These are phyloP conservation scores for Oxygymnocypris stewartii DNA, from an alignment of 2,113 vertebrate genomes.

Conservation along the genomic window DNA sequence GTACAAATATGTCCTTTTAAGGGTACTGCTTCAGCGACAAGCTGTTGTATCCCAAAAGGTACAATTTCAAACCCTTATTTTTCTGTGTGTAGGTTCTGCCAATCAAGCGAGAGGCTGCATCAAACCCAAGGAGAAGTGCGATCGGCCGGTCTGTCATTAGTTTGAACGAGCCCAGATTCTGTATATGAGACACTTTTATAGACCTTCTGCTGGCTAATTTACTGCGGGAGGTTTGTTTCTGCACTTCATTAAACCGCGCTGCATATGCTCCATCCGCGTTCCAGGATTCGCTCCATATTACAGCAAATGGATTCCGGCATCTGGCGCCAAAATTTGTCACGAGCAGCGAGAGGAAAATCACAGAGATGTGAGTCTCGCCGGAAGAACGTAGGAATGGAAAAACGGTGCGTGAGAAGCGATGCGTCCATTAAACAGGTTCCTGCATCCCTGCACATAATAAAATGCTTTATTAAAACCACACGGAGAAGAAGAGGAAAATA, in stretches of 20 bases:
- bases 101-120: background rate
- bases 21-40: too few species aligned
- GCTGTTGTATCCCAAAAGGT: too few species aligned
- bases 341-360: background rate
- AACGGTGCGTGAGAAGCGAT: background rate
- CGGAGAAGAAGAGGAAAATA: background rate
- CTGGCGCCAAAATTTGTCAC: conserved; percentile 23
- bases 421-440: conserved; percentile 6
- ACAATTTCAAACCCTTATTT: too few species aligned
- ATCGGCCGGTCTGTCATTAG: background rate
- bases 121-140: background rate
- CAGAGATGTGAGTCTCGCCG: background rate
- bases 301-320: conserved; percentile 25
- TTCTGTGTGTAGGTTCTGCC: background rate
- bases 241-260: conserved; percentile 23
- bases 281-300: conserved; percentile 1
- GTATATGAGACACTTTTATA: conserved; percentile 20
- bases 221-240: conserved; percentile 11
- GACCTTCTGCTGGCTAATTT: conserved; percentile 24
- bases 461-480: background rate
- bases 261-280: background rate
- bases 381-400: background rate
- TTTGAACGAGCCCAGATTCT: background rate
- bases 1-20: too few species aligned
- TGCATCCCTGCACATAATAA: conserved; percentile 15